phyloP scores from a whole-genome alignment of 1,140 invertebrate species.

The Anastrepha obliqua region DNA sequence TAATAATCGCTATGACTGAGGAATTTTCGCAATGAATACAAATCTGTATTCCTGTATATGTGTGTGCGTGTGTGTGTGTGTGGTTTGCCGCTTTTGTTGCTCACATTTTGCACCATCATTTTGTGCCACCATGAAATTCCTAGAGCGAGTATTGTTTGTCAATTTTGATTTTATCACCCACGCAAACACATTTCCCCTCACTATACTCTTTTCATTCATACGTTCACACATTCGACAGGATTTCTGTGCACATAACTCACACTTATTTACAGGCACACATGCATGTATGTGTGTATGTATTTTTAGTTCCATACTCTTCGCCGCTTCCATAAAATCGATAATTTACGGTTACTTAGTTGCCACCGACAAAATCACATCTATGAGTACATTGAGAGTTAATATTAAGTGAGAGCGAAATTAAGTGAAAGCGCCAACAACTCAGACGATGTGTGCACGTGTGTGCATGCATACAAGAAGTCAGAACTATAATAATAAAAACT shows the following conservation, averaged over 20 bases:
- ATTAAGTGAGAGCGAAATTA: neutral
- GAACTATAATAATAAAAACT: no score
- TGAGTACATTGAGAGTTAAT: neutral
- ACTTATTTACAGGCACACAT: neutral
- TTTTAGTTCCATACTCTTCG: neutral
- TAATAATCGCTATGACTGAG: no score
- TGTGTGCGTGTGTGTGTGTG: no score
- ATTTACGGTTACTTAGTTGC: neutral
- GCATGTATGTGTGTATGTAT: neutral
- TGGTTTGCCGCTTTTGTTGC: neutral
- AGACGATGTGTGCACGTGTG: no score
- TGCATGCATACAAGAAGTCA: no score
- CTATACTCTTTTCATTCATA: neutral
- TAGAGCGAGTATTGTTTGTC: neutral
- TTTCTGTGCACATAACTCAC: neutral
- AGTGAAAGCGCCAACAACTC: neutral
- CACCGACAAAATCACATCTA: neutral
- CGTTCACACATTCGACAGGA: neutral
- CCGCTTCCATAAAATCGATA: slow-evolving; percentile 20
- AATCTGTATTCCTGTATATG: no score
- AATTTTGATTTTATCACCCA: slow-evolving; percentile 24
- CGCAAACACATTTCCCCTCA: neutral
- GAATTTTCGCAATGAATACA: neutral
- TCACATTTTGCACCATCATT: slow-evolving; percentile 1
- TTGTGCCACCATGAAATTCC: neutral